phyloP scores from a whole-genome alignment of 2,113 vertebrate species.

The Heterocephalus glaber region DNA sequence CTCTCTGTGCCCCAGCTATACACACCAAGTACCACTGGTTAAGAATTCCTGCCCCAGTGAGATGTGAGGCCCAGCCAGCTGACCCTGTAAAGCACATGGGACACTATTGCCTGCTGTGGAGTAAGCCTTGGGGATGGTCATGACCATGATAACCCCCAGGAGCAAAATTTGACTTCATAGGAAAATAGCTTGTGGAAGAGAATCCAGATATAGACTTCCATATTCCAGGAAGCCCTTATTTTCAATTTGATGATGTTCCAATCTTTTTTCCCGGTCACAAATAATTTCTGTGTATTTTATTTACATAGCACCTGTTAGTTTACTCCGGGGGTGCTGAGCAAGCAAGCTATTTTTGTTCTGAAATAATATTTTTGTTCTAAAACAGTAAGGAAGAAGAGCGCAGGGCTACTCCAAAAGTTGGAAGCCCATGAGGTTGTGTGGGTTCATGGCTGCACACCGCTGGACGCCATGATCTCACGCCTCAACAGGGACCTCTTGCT shows the following conservation, averaged over 20 bases:
- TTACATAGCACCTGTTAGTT: background rate
- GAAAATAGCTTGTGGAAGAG: accelerated
- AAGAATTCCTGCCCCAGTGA: accelerated
- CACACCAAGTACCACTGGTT: background rate
- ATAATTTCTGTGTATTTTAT: conserved; percentile 30
- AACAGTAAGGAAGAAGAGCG: background rate
- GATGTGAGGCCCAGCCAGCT: accelerated
- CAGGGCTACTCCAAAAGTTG: background rate
- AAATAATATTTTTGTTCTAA: background rate
- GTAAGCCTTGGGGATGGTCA: background rate
- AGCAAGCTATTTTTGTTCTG: conserved; percentile 1
- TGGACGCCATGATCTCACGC: accelerated
- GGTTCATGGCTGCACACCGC: background rate
- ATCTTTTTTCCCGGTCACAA: background rate
- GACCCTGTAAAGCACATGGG: accelerated
- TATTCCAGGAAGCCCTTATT: background rate
- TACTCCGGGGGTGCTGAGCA: background rate
- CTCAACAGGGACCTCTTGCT: accelerated
- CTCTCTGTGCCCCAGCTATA: background rate
- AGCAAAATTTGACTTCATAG: background rate
- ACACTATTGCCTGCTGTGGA: accelerated
- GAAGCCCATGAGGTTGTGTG: accelerated
- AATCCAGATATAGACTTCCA: background rate
- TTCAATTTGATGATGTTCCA: background rate
- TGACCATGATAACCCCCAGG: accelerated